Evolutionary conservation across 2,888 invertebrate species (phyloP), one percentile per base, ranked within the genome.

Genomic region (Drosophila affinis): DNA sequence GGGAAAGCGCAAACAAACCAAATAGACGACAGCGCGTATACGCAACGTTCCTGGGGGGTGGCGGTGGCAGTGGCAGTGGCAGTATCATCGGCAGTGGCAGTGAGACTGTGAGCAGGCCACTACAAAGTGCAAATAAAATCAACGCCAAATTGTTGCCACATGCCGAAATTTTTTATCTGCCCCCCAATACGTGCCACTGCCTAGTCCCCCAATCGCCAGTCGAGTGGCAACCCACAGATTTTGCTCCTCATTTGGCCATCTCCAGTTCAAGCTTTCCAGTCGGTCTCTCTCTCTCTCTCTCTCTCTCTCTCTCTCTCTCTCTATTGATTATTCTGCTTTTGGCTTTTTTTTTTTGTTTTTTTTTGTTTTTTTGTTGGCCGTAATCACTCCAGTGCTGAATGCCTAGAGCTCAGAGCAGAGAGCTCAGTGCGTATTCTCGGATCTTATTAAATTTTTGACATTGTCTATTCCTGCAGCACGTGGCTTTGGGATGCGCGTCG

Each of bases 401-500:
- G 68, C 18, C 14, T 10, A 10, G 9, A 9, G 32, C 32, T 32
- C 9, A 32, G 9, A 9, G 29, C 32, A 12, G 3, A 34, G 3
- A 4, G 32, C 32, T 32, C 12, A 29, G 29, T 29, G 7, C 29
- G 7, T 5, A 12, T 34, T 34, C 34, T 34, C 9, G 49, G 72
- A 81, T 77, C 75, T 79, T 87, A 81, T 83, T 82, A 76, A 29
- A 29, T 79, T 76, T 76, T 82, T 69, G 64, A 72, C 72, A 63
- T 54, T 72, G 72, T 71, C 72, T 67, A 52, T 67, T 55, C 73
- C 44, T 78, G 55, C 92, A 96, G 96, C 97, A 77, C 95, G 97
- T 79, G 98, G 98, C 65, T 97, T 98, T 90, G 98, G 98, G 39
- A 97, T 98, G 97, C 94, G 98, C 75, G 97, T 98, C 29, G 97